Evolutionary conservation across 2,113 vertebrate genomes (phyloP), one percentile per base, ranked within the genome.

Genomic region (Steatornis caripensis): DNA sequence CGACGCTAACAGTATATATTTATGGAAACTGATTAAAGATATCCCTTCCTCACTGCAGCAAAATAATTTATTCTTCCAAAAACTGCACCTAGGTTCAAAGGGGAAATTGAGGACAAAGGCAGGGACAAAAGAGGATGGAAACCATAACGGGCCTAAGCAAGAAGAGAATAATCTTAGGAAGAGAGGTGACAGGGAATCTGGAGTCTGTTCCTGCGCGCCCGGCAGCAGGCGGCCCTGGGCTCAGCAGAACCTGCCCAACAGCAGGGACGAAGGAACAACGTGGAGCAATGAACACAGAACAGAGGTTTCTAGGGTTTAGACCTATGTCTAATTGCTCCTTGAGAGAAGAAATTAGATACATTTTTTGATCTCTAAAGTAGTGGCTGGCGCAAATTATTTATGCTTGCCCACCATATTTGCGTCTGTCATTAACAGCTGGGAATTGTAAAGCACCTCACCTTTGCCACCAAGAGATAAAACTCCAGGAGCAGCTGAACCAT

Each of bases 41-140:
- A 86, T 4, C 29, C 90, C 49, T 92, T 93, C 36, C 64, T 70
- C 30, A 30, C 19, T 54, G 64, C 36, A 78, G 76, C n/a, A 84
- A 84, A 91, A 71, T 64, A 5, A 87, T 77, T 87, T 90, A 27
- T 89, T 78, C 55, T 91, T 91, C 72, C 43, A 70, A 80, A 95
- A 62, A 46, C 60, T 70, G n/a, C 41, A 89, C 49, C 26, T 30
- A 24, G 26, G 72, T 84, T 92, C 87, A 93, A 89, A 87, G 55
- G 19, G 60, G 27, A 81, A 92, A 54, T 43, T 61, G 89, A 90
- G 46, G 83, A 83, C 76, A 84, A 69, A 39, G 19, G 34, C 11
- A 68, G 10, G 5, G 8, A 23, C 7, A 72, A 55, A 39, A 9
- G 65, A 55, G 2, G 11, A 79, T 30, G 21, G 23, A 87, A 84